A percentile compares a stretch with the other conserved stretches of the same genome.
Evolutionary conservation across 2,797 vertebrate species (phyloP).

Genomic region (Takifugu ocellatus): DNA sequence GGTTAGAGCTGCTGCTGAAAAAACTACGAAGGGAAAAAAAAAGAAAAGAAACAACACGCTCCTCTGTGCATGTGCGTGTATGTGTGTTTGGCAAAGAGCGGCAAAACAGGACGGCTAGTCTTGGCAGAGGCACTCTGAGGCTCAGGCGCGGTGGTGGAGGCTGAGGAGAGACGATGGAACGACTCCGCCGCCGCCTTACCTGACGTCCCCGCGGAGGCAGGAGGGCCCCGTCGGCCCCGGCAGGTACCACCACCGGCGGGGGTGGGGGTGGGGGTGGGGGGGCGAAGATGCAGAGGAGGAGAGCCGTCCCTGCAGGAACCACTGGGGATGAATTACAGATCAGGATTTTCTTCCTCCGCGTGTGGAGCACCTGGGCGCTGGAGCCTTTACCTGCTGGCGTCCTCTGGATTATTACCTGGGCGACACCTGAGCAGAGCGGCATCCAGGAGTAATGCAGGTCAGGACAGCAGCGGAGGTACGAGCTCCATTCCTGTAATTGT

Average conservation of each 20-base stretch:
- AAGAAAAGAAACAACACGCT: slow-evolving; percentile 49
- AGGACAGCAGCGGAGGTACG: slow-evolving; percentile 2
- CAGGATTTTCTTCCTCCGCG: slow-evolving; percentile 26
- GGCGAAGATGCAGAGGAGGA: slow-evolving; percentile 19
- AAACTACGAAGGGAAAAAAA: slow-evolving; percentile 43
- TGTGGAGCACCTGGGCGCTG: slow-evolving; percentile 32
- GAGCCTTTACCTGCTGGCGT: slow-evolving; percentile 32
- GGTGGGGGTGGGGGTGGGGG: slow-evolving; percentile 21
- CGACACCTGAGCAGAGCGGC: slow-evolving; percentile 36
- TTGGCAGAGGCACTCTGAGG: slow-evolving; percentile 63
- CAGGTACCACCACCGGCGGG: slow-evolving; percentile 18
- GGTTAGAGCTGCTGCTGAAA: slow-evolving; percentile 81
- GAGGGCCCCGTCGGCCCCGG: slow-evolving; percentile 25
- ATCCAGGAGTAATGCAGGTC: slow-evolving; percentile 38
- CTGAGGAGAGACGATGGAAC: slow-evolving; percentile 47
- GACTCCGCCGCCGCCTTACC: slow-evolving; percentile 47
- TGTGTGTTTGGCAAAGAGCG: slow-evolving; percentile 83
- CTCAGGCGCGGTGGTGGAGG: slow-evolving; percentile 58
- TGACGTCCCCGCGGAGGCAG: slow-evolving; percentile 52
- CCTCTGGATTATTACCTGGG: slow-evolving; percentile 51
- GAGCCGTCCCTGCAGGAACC: slow-evolving; percentile 24
- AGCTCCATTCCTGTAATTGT: too few relatives aligned
- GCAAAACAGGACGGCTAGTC: slow-evolving; percentile 70
- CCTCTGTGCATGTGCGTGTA: slow-evolving; percentile 46
- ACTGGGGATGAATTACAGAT: slow-evolving; percentile 32